Percentiles rank a stretch among this genome's conserved stretches.
Conservation (phyloP, 2,797 vertebrate genomes). For the Anolis apletophallus region DNA sequence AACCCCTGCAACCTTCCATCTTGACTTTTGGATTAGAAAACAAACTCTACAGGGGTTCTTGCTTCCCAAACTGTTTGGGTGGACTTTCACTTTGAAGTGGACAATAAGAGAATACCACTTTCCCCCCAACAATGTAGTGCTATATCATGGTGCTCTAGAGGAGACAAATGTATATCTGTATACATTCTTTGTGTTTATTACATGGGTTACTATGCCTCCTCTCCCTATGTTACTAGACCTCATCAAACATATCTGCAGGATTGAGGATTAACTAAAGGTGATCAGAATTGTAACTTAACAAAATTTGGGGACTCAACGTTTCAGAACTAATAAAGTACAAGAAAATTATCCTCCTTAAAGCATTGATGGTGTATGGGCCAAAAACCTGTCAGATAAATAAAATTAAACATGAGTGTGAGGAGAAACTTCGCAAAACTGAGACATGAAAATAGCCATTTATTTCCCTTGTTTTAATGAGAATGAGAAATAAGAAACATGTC, state of each 20-base stretch:
- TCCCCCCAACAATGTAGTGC: no score
- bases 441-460: background rate
- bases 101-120: no score
- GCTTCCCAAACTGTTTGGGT: no score
- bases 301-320: background rate
- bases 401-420: background rate
- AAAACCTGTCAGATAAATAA: background rate
- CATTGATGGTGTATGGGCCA: background rate
- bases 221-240: background rate
- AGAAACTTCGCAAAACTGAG: background rate
- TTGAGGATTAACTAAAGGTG: background rate
- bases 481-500: background rate
- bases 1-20: no score
- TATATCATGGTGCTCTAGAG: no score
- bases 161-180: no score
- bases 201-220: background rate
- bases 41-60: no score
- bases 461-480: no score
- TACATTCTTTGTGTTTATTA: no score
- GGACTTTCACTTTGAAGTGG: no score
- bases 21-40: no score
- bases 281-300: background rate
- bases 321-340: background rate
- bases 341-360: background rate
- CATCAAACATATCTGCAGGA: background rate